A percentile compares a stretch with the other conserved stretches of the same genome.
Conservation (phyloP, 2,888 invertebrate species). For the Microchrysa polita region DNA sequence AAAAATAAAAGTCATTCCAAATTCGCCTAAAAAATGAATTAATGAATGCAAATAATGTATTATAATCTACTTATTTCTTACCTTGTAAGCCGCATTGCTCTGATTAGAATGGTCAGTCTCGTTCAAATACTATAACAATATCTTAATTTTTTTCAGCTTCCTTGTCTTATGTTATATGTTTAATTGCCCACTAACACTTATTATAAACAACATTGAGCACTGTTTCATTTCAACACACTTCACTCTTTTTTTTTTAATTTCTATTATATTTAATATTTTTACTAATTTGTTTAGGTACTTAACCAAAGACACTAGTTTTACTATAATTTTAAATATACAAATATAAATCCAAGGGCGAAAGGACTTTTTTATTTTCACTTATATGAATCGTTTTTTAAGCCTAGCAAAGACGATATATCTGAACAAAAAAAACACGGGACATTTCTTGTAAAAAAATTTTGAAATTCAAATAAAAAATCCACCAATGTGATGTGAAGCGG, state of each 20-base stretch:
- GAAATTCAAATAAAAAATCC: conserved; percentile 30
- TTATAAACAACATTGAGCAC: conserved; percentile 14
- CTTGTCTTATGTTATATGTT: conserved; percentile 12
- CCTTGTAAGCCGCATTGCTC: conserved; percentile 33
- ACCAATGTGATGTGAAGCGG: conserved; percentile 20
- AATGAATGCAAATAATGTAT: no score
- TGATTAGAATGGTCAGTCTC: neutral
- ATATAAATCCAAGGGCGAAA: no score
- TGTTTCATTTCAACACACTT: neutral
- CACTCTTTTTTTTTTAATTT: conserved; percentile 24
- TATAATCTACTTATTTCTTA: conserved; percentile 3
- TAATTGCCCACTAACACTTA: conserved; percentile 19
- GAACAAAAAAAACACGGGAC: neutral
- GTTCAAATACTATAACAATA: neutral
- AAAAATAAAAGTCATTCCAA: no score
- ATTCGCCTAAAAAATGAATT: no score
- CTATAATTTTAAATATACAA: no score
- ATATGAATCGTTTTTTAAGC: no score
- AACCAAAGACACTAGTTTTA: no score
- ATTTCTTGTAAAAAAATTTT: neutral
- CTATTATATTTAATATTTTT: no score
- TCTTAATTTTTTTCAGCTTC: neutral
- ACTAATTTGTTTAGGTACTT: no score
- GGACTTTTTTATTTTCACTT: no score
- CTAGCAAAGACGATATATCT: no score